Base-by-base conservation (phyloP, 2,797 vertebrate genomes). In the Fistularia commersonii region DNA sequence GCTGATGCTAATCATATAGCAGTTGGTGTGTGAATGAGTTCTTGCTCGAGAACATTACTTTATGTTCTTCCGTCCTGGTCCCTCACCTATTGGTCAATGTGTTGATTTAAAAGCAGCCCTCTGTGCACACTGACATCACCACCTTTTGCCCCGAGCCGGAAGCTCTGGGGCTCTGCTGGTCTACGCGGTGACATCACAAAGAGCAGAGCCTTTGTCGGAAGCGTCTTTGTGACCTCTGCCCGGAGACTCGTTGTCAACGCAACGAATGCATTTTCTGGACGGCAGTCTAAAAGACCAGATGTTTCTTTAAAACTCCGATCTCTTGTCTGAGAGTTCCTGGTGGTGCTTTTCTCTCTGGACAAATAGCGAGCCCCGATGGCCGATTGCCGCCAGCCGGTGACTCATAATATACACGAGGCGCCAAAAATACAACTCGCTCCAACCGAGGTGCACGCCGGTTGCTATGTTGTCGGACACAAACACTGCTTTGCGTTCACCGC, bases 71-170 rank as follows among this genome's bases (percentile, higher is more conserved):
- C 4, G 23, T 23, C 23, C 23, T 23, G 23, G 23, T 44, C 14
- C 37, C 35, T 39, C 66, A 62, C 14, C 13, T 32, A 12, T 49
- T 1, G 6, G 31, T 80, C 58, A n/a, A 68, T 70, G 36, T 54
- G 79, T 74, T 44, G 70, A 79, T 63, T 36, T 10, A 31, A 48
- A 65, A 47, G 11, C 34, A 70, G 49, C 35, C 56, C 45, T 47
- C 38, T n/a, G 46, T 69, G 63, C 74, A 72, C 40, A 54, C 54
- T 74, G 72, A 72, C 65, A 60, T 72, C 65, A 69, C 57, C 63
- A 42, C 47, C 66, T 34, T 32, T 48, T 42, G 39, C 54, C 45
- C 46, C 32, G 36, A 69, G 60, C 69, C 53, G 50, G 68, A 74
- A 64, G 50, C 43, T 52, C 57, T 39, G 70, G 32, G n/a, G 34